A percentile compares a stretch with the other conserved stretches of the same genome.
Evolutionary conservation across 1,140 invertebrate genomes (phyloP).

Genomic region (Pogonognathellus flavescens): DNA sequence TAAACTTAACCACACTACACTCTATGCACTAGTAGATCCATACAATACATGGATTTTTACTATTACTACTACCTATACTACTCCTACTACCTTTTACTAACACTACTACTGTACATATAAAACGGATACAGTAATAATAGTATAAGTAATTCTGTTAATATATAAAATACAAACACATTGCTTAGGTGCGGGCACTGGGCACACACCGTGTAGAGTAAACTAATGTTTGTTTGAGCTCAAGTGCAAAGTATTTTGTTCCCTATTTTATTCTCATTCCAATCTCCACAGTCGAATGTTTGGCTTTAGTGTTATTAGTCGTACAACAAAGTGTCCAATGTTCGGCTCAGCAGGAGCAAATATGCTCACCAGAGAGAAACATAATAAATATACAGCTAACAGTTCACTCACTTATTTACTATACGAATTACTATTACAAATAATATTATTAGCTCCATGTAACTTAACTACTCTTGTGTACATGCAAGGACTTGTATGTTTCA

Average conservation of each 20-base stretch:
- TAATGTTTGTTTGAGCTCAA: constrained; percentile 50
- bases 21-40: neutral
- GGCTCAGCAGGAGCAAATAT: constrained; percentile 50
- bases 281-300: constrained; percentile 49
- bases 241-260: constrained; percentile 52
- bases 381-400: constrained; percentile 36
- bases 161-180: neutral
- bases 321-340: constrained; percentile 54
- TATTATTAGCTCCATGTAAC: neutral
- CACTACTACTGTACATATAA: neutral
- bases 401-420: constrained; percentile 48
- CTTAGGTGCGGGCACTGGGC: too few species aligned
- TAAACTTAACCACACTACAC: constrained; percentile 23
- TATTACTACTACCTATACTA: neutral
- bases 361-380: constrained; percentile 46
- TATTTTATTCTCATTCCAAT: constrained; percentile 51
- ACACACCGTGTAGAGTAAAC: constrained; percentile 15
- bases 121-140: neutral
- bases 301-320: constrained; percentile 53
- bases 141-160: neutral
- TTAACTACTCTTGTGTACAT: neutral
- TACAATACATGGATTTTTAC: neutral
- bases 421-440: neutral
- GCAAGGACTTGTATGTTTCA: neutral
- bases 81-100: neutral